These are phyloP conservation scores for Aegithalos caudatus DNA, from an alignment of 2,113 vertebrate genomes.

Conservation along the genomic window DNA sequence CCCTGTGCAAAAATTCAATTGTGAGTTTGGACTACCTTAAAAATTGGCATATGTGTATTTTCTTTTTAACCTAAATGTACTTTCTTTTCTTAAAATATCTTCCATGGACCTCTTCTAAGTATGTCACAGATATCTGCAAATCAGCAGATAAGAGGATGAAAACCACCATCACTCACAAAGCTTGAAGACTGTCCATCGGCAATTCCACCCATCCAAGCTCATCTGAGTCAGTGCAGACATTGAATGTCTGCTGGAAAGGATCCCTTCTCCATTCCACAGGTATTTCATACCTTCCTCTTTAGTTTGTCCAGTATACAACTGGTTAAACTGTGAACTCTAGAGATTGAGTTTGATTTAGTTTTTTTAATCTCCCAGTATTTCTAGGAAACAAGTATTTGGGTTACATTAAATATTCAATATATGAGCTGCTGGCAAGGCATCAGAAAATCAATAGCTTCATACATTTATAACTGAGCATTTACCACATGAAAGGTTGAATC, in stretches of 20 bases:
- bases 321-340: background rate
- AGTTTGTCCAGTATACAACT: background rate
- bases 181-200: background rate
- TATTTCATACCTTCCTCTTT: background rate
- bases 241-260: background rate
- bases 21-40: background rate
- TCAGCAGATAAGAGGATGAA: background rate
- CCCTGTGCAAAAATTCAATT: background rate
- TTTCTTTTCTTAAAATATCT: background rate
- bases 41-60: background rate
- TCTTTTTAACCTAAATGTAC: background rate
- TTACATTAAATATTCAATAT: conserved; percentile 48
- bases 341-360: background rate
- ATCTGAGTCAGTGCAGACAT: background rate
- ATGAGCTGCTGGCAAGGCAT: conserved; percentile 20
- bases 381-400: conserved; percentile 52
- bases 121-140: background rate
- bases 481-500: conserved; percentile 16
- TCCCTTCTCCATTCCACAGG: background rate
- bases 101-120: background rate
- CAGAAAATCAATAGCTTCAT: conserved; percentile 49
- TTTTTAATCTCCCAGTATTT: background rate
- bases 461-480: conserved; percentile 27
- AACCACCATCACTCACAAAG: background rate
- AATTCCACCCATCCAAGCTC: background rate